phyloP scores from a whole-genome alignment of 2,113 vertebrate species.

The Oryctolagus cuniculus region mOryCun1.1 NC_091449.1:21651001-21651500 shows the following conservation, averaged over 20 bases:
- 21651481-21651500: neutral
- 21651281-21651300: neutral
- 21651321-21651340: neutral
- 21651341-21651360: neutral
- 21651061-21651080: neutral
- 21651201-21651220: neutral
- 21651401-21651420: neutral
- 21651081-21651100: accelerated
- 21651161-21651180: neutral
- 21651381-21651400: neutral
- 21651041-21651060: neutral
- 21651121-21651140: neutral
- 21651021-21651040: neutral
- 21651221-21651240: neutral
- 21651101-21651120: neutral
- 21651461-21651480: neutral
- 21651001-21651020: neutral
- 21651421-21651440: neutral
- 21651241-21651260: neutral
- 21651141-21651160: neutral
- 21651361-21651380: neutral
- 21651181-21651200: neutral
- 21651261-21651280: neutral
- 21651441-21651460: neutral
- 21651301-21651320: neutral